Conservation (phyloP, 2,113 vertebrate genomes). For the Gymnarchus niloticus region DNA sequence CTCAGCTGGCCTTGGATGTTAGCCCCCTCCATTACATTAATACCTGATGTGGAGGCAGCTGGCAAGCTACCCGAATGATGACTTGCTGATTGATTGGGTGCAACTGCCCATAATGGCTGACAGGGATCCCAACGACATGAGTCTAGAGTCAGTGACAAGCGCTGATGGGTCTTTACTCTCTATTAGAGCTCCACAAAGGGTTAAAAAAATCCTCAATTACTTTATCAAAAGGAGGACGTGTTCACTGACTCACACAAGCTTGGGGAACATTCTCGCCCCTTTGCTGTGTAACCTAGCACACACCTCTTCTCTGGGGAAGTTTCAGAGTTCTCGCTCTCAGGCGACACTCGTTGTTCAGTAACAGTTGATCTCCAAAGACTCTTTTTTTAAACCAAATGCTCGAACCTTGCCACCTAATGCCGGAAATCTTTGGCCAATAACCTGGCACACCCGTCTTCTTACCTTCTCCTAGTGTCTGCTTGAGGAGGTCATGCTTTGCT, state of each 20-base stretch:
- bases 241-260: background rate
- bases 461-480: constrained; percentile 78
- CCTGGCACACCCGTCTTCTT: constrained; percentile 30
- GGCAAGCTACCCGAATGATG: constrained; percentile 39
- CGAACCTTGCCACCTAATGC: background rate
- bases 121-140: constrained; percentile 45
- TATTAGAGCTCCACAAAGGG: constrained; percentile 31
- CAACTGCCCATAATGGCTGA: constrained; percentile 53
- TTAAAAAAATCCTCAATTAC: constrained; percentile 22
- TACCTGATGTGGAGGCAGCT: constrained; percentile 50
- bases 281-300: background rate
- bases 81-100: constrained; percentile 53
- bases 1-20: constrained; percentile 45
- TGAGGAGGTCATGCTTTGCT: constrained; percentile 74
- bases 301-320: background rate
- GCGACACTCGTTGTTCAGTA: background rate
- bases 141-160: constrained; percentile 13
- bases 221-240: constrained; percentile 2
- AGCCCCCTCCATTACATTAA: constrained; percentile 41
- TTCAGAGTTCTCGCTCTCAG: background rate
- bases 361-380: background rate
- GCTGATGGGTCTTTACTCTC: constrained; percentile 30
- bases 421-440: background rate
- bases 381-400: background rate
- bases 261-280: background rate